Conservation (phyloP, 2,888 invertebrate species). For the Phalangium opilio region DNA sequence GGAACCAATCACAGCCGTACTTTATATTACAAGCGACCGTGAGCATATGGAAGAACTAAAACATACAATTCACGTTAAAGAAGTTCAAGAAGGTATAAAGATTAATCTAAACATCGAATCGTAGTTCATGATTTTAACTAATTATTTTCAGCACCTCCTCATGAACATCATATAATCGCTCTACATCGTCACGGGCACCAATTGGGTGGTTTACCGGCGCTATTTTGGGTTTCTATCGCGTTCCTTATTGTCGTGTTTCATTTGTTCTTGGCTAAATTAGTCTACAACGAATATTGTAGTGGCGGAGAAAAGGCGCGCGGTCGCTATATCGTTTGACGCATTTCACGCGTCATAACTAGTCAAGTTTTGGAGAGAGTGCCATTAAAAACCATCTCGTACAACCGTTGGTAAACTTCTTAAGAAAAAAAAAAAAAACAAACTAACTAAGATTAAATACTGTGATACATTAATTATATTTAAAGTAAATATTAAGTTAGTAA, state of each 20-base stretch:
- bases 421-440: no score
- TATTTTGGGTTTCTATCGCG: constrained; percentile 83
- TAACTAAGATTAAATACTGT: no score
- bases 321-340: constrained; percentile 12
- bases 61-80: constrained; percentile 75
- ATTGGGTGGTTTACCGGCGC: constrained; percentile 70
- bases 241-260: constrained; percentile 79
- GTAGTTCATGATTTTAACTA: constrained; percentile 7
- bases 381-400: no score
- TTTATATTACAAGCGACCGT: constrained; percentile 77
- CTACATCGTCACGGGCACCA: constrained; percentile 79
- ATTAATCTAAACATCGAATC: constrained; percentile 7
- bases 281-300: constrained; percentile 65
- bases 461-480: no score
- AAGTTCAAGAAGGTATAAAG: constrained; percentile 44
- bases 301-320: constrained; percentile 13
- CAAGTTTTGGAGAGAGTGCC: no score
- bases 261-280: constrained; percentile 76
- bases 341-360: neutral
- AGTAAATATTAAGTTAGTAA: no score
- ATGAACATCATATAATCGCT: constrained; percentile 76
- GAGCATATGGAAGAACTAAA: constrained; percentile 78
- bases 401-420: no score
- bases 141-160: constrained; percentile 61
- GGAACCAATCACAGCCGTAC: constrained; percentile 71